Percentiles rank a stretch among this genome's conserved stretches.
Conservation (phyloP, 2,113 vertebrate species). For the Oryzias curvinotus region DNA sequence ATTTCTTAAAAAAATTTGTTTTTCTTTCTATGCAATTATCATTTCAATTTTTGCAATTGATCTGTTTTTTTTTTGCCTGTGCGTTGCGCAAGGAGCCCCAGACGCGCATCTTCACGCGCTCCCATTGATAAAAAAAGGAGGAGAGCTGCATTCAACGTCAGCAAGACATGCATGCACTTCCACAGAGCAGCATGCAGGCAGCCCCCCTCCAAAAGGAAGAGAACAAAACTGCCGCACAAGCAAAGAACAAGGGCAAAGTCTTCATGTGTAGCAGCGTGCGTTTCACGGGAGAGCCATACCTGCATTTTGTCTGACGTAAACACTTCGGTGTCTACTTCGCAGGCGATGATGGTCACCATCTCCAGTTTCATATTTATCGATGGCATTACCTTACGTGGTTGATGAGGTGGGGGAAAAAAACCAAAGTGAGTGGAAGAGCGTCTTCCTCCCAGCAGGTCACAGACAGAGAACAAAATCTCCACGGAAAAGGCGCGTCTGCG, state of each 20-base stretch:
- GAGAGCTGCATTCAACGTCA: slow-evolving; percentile 62
- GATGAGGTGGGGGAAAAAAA: slow-evolving; percentile 1
- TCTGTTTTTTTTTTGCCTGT: neutral
- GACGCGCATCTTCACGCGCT: slow-evolving; percentile 57
- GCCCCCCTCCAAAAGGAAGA: neutral
- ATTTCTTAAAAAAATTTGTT: neutral
- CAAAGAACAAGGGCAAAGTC: slow-evolving; percentile 20
- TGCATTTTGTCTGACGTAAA: slow-evolving; percentile 83
- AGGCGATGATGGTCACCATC: slow-evolving; percentile 84
- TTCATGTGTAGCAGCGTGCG: slow-evolving; percentile 7
- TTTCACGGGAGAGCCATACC: slow-evolving; percentile 62
- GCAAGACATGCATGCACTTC: slow-evolving; percentile 41
- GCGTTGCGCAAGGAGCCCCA: slow-evolving; percentile 17
- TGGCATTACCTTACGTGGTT: slow-evolving; percentile 76
- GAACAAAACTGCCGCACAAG: slow-evolving; percentile 21
- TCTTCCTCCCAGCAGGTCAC: neutral
- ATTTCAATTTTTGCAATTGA: slow-evolving; percentile 36
- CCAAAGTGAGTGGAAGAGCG: slow-evolving; percentile 24
- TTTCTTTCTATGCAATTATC: too few species aligned
- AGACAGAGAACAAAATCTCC: slow-evolving; percentile 9
- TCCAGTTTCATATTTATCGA: slow-evolving; percentile 85
- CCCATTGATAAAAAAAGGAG: slow-evolving; percentile 77
- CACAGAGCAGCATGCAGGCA: slow-evolving; percentile 38
- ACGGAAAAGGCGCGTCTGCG: slow-evolving; percentile 23
- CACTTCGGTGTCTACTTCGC: slow-evolving; percentile 80